phyloP scores from a whole-genome alignment of 1,140 invertebrate genomes.

The Brachionus paranguensis region DNA sequence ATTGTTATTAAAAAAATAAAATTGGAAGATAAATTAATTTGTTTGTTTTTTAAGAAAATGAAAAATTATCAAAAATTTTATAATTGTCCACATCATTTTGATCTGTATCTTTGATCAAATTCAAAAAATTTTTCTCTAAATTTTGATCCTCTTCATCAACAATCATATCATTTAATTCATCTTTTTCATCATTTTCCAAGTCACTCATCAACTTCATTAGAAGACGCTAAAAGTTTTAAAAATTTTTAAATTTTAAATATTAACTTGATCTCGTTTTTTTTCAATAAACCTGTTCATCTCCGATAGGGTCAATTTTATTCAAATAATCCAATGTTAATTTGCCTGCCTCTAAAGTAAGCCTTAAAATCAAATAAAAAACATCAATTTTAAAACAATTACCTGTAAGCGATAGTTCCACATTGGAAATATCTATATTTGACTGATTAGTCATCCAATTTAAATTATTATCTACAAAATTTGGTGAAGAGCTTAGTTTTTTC shows the following conservation, averaged over 20 bases:
- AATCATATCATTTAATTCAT: background rate
- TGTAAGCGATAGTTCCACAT: constrained; percentile 17
- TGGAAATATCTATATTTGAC: constrained; percentile 1
- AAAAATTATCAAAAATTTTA: background rate
- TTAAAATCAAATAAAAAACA: background rate
- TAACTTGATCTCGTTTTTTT: background rate
- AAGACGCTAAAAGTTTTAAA: background rate
- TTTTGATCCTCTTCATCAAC: background rate
- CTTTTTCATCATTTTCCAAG: background rate
- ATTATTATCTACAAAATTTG: constrained; percentile 1
- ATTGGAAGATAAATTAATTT: background rate
- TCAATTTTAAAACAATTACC: background rate
- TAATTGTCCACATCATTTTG: background rate
- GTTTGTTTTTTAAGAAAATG: background rate
- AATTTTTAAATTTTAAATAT: background rate
- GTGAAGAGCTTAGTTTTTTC: constrained; percentile 7
- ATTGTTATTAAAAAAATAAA: background rate
- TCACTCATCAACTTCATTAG: constrained; percentile 16
- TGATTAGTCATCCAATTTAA: constrained; percentile 33
- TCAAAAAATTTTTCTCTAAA: background rate
- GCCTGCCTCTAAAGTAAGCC: background rate
- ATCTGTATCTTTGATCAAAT: background rate
- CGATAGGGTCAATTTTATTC: constrained; percentile 10
- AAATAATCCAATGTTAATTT: constrained; percentile 15
- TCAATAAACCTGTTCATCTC: background rate